Evolutionary conservation across 2,113 vertebrate genomes (phyloP), one percentile per base, ranked within the genome.

Genomic region (Alectura lathami): DNA sequence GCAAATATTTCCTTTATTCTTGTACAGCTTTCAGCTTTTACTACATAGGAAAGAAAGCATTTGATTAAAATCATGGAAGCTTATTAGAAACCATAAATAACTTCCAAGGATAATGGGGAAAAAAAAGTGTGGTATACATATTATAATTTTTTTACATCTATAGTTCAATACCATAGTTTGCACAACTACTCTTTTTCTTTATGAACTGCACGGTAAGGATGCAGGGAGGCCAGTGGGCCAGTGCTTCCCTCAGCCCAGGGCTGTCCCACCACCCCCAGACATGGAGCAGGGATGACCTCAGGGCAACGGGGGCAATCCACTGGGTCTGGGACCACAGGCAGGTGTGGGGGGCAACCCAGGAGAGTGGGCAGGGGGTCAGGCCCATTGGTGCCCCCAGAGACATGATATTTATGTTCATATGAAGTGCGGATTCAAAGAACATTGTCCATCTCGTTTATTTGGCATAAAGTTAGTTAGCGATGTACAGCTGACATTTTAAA

Each of bases 261-360:
- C 5, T 60, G 30, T 34, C 4, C 0, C 3, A 8, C 16, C 38
- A 3, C 3, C 60, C 63, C 23, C 13, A 56, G 11, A 1, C 29
- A 68, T 10, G 30, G 14, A 79, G 7, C 26, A 54, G 11, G 4
- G 4, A 5, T 47, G 3, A 6, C 11, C 9, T 32, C 9, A 17
- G 59, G 36, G 34, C 59, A 36, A 17, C 15, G 17, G 23, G 23
- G 23, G 57, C 34, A 60, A 17, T 10, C 30, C 12, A 20, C 15
- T 66, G n/a, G 9, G 5, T 56, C 27, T 5, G 34, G 23, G 6
- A 5, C 27, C 11, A 62, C 51, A 47, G 5, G 3, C 5, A 67
- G 11, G 50, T 6, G 6, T 4, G 1, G 3, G 6, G 11, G 54
- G 15, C 67, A 4, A 3, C 10, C 4, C 47, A 8, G 17, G 40